Evolutionary conservation across 2,797 vertebrate genomes (phyloP).

Genomic region (Girardinus metallicus): DNA sequence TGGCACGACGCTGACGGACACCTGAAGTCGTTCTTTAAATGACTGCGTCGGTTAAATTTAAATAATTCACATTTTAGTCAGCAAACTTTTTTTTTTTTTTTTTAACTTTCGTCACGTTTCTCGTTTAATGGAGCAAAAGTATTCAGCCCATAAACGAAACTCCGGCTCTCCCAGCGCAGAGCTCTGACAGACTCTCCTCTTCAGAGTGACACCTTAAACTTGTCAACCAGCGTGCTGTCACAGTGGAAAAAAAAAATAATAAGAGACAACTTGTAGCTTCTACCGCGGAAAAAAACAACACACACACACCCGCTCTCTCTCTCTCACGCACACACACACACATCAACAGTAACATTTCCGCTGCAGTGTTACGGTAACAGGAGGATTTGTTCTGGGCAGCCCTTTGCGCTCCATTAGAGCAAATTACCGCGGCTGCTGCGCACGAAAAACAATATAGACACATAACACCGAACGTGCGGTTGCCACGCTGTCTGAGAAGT

Average conservation of each 20-base stretch:
- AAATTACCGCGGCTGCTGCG: conserved; percentile 25
- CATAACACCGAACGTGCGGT: conserved; percentile 2
- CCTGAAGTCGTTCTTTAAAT: neutral
- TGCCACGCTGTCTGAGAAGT: conserved; percentile 63
- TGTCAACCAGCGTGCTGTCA: conserved; percentile 21
- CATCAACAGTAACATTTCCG: conserved; percentile 58
- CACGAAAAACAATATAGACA: neutral
- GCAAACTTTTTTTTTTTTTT: neutral
- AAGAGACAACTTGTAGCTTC: conserved; percentile 34
- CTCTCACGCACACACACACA: conserved; percentile 6
- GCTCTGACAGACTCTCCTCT: neutral
- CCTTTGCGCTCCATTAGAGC: conserved; percentile 46
- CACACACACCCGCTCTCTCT: conserved; percentile 1
- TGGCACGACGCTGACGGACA: neutral
- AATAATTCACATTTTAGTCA: neutral
- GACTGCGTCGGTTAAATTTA: conserved; percentile 1
- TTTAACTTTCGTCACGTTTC: neutral
- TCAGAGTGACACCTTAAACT: neutral
- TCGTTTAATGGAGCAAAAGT: neutral
- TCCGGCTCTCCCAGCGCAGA: neutral
- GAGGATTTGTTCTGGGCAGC: conserved; percentile 39
- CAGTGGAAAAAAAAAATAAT: conserved; percentile 62
- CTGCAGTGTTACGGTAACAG: conserved; percentile 48
- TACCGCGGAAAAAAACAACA: conserved; percentile 51
- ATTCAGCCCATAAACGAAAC: neutral